These are phyloP conservation scores for Ceratosolen solmsi DNA, from an alignment of 1,140 invertebrate genomes.

Conservation along the genomic window DNA sequence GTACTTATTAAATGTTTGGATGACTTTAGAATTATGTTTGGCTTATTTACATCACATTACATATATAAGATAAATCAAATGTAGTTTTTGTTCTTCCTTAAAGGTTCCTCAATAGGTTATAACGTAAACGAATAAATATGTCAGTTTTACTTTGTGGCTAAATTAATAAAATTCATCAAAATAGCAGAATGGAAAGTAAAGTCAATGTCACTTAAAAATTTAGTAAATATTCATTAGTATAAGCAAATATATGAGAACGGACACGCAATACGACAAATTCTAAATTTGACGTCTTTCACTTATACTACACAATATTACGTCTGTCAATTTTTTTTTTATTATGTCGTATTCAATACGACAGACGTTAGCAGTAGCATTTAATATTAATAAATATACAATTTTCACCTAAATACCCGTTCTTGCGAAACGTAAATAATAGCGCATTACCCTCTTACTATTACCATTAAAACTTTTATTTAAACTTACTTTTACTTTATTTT, in stretches of 20 bases:
- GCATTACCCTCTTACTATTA: background rate
- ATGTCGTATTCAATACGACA: background rate
- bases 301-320: background rate
- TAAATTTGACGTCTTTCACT: background rate
- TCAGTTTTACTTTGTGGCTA: no score
- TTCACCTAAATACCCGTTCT: slow-evolving; percentile 21
- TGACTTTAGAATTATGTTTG: background rate
- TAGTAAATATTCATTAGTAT: no score
- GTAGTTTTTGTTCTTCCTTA: background rate
- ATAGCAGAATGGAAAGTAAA: no score
- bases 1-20: no score
- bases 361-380: slow-evolving; percentile 7
- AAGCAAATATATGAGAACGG: no score
- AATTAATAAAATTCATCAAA: no score
- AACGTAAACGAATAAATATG: no score
- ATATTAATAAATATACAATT: slow-evolving; percentile 43
- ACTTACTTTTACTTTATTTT: background rate
- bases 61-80: background rate
- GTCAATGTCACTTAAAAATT: no score
- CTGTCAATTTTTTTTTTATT: background rate
- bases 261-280: background rate
- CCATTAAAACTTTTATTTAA: background rate
- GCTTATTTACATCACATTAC: background rate
- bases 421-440: slow-evolving; percentile 1
- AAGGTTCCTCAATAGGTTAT: no score